These are phyloP conservation scores for Ennomos fuscantarius DNA, from an alignment of 2,888 invertebrate species.

Conservation along the genomic window DNA sequence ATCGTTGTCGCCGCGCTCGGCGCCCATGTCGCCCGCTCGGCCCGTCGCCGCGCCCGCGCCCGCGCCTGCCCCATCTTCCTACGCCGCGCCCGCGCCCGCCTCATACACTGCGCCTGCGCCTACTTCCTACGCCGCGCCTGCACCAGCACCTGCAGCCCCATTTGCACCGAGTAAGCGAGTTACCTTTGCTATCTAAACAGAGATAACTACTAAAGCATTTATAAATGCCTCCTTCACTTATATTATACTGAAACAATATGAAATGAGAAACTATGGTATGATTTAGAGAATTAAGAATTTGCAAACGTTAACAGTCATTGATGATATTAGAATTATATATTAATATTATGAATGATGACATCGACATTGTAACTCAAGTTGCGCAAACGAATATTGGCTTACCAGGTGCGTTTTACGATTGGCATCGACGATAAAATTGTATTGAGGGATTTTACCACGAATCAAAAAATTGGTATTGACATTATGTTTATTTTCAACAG, in stretches of 20 bases:
- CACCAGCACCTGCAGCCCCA: constrained; percentile 50
- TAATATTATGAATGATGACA: constrained; percentile 4
- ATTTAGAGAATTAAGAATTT: constrained; percentile 27
- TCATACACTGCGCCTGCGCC: constrained; percentile 43
- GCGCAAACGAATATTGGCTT: not conserved
- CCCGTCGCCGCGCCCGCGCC: constrained; percentile 57
- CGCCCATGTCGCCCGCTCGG: constrained; percentile 80
- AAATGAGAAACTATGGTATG: constrained; percentile 1
- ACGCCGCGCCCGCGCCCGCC: constrained; percentile 47
- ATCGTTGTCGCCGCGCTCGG: constrained; percentile 80
- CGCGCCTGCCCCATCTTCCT: constrained; percentile 48
- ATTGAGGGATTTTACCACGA: not conserved
- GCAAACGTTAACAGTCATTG: constrained; percentile 10
- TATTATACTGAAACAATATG: no score
- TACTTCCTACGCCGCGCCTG: constrained; percentile 45
- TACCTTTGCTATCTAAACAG: constrained; percentile 74
- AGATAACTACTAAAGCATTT: constrained; percentile 9
- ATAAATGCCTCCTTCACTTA: constrained; percentile 16
- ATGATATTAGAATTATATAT: constrained; percentile 3
- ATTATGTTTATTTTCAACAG: constrained; percentile 78
- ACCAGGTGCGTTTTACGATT: constrained; percentile 2
- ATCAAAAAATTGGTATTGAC: constrained; percentile 40
- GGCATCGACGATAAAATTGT: constrained; percentile 3
- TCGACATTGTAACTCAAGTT: constrained; percentile 1
- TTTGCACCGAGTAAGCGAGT: constrained; percentile 83